Base-by-base conservation (phyloP, 2,113 vertebrate genomes). In the Gallinago paraguaiae region DNA sequence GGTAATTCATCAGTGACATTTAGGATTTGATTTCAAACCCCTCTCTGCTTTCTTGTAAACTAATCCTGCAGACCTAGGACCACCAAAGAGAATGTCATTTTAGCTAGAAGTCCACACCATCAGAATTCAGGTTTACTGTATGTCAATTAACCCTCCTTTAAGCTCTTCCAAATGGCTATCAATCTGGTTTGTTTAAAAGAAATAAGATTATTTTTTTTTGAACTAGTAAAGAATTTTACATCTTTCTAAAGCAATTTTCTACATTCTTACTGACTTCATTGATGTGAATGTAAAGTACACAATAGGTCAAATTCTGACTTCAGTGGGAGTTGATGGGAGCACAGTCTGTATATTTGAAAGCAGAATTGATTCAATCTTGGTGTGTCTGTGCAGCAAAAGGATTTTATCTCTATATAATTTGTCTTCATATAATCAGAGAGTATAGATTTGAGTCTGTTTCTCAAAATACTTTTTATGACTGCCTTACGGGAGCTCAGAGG, bases 191-290 rank as follows among this genome's bases (percentile, higher is more conserved):
- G 65, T 94, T 96, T 95, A 94, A 84, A 86, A 88, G 48, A 89
- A 93, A 91, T 93, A 89, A 78, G 1, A 17, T 92, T 57, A 94
- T 93, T 95, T 81, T 69, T 30, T 30, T 93, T 84, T 86, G 71
- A 91, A 79, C 35, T 60, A 78, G 72, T 84, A 64, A 94, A 79
- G 64, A 89, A 76, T 92, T 93, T 93, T 91, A 39, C 22, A 69
- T 95, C 72, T 92, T 93, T 95, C 82, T 91, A 72, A 94, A 94
- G 61, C 65, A 95, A 91, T 95, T 94, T 96, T 96, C 88, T 96
- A 37, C 64, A 79, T 94, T 96, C 68, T 93, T 86, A 81, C 53
- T 6, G 8, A 50, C 61, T 94, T 94, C 57, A 82, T n/a, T 93
- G 90, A 96, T 94, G 77, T 94, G 83, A 96, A 88, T 72, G 37